Evolutionary conservation across 2,113 vertebrate genomes (phyloP).

Genomic region (Sturnus vulgaris): DNA sequence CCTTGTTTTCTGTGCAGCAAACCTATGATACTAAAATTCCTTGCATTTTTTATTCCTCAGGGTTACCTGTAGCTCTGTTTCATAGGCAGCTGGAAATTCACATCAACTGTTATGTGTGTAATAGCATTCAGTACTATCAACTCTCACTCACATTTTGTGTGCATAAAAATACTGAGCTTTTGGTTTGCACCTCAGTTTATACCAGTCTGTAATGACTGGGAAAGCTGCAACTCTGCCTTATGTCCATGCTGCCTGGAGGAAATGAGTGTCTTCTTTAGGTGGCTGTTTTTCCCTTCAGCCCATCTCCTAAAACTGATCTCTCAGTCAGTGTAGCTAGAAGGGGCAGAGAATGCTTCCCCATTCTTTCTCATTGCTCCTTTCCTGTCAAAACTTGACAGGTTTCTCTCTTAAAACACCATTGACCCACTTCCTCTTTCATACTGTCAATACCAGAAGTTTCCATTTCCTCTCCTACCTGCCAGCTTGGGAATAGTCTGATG

Average conservation of each 20-base stretch:
- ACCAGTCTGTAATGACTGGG: not conserved
- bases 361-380: not conserved
- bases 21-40: not conserved
- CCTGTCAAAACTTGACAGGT: not conserved
- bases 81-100: not conserved
- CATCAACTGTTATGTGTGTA: not conserved
- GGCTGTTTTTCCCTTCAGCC: rapidly evolving
- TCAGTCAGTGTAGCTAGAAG: not conserved
- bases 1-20: not conserved
- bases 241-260: not conserved
- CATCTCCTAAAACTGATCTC: not conserved
- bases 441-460: not conserved
- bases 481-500: not conserved
- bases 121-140: not conserved
- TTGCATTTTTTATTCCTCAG: not conserved
- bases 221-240: not conserved
- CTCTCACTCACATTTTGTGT: not conserved
- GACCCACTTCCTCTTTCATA: not conserved
- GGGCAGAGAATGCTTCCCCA: not conserved
- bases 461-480: not conserved
- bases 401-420: not conserved
- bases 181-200: not conserved
- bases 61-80: not conserved
- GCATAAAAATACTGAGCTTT: not conserved
- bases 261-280: not conserved